Evolutionary conservation across 2,113 vertebrate genomes (phyloP), one percentile per base, ranked within the genome.

Genomic region (Notarius lentiginosus): DNA sequence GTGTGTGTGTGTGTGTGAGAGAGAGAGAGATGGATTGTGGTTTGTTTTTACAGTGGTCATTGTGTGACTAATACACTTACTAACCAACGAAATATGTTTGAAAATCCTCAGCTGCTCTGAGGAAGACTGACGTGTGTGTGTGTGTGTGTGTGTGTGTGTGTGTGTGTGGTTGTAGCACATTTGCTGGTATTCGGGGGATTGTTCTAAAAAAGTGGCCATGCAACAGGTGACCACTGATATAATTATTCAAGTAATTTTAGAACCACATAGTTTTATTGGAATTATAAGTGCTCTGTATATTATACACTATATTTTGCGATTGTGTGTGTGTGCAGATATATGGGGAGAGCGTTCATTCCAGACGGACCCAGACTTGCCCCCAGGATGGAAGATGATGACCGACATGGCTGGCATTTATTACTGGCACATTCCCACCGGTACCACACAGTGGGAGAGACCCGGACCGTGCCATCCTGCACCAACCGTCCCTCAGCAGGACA

Each of bases 361-460:
- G 91, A 98, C 97, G 0, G 98, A 99, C 90, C 96, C 97, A 0
- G 97, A 99, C 89, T 93, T 99, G 82, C 98, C 98, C 6, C 97
- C 98, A 56, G 98, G 98, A 93, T 99, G 98, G 98, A 99, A 99
- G 90, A 98, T 97, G 93, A 95, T 99, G 94, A 97, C 86, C 41
- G 98, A 99, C 87, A 92, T 98, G 89, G 97, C 97, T 17, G 98
- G 98, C 61, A 96, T 96, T 94, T 99, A 99, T 92, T 99, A 99
- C 83, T 99, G 98, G 98, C 98, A 99, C 93, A 97, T 99, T 93
- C 98, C 98, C 55, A 99, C 98, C 5, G 98, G 98, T 89, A 96
- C 98, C 61, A 99, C 98, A 41, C 98, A 99, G 87, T 99, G 98
- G 98, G 97, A 99, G 80, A 95, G 95, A 85, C 98, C 98, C 3